Evolutionary conservation across 2,888 invertebrate species (phyloP).

Genomic region (Dasysyrphus tricinctus): DNA sequence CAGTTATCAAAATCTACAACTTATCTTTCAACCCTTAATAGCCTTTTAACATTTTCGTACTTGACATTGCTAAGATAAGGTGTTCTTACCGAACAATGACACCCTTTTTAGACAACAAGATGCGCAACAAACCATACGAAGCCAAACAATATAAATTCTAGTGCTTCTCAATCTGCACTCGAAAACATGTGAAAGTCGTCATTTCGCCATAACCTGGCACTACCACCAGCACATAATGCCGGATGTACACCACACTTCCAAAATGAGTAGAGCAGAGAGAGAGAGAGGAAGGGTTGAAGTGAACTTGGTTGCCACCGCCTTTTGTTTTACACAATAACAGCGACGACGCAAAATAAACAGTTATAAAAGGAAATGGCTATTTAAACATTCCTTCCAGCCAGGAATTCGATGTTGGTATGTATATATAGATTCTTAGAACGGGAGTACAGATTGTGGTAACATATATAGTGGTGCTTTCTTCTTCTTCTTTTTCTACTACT

Average conservation of each 20-base stretch:
- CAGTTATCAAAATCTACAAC: neutral
- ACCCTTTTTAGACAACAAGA: constrained; percentile 45
- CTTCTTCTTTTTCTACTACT: neutral
- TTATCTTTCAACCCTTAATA: constrained; percentile 25
- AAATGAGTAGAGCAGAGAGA: neutral
- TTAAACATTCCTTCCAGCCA: constrained; percentile 58
- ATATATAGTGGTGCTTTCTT: constrained; percentile 28
- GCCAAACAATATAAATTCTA: constrained; percentile 63
- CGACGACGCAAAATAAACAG: constrained; percentile 61
- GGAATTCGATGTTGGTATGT: constrained; percentile 12
- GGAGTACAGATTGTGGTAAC: constrained; percentile 4
- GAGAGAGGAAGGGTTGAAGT: constrained; percentile 52
- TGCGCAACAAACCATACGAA: constrained; percentile 67
- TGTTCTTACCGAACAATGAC: constrained; percentile 30
- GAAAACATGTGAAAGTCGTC: constrained; percentile 69
- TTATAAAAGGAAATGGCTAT: constrained; percentile 70
- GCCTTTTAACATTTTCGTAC: constrained; percentile 22
- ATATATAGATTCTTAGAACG: constrained; percentile 28
- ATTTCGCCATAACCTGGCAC: constrained; percentile 48
- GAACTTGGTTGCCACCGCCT: constrained; percentile 65
- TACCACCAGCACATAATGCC: constrained; percentile 42
- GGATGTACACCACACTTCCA: constrained; percentile 52
- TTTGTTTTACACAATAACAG: constrained; percentile 53
- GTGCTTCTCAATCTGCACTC: constrained; percentile 68
- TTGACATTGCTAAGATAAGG: constrained; percentile 49